Conservation (phyloP, 2,797 vertebrate species). For the Chromis chromis region DNA sequence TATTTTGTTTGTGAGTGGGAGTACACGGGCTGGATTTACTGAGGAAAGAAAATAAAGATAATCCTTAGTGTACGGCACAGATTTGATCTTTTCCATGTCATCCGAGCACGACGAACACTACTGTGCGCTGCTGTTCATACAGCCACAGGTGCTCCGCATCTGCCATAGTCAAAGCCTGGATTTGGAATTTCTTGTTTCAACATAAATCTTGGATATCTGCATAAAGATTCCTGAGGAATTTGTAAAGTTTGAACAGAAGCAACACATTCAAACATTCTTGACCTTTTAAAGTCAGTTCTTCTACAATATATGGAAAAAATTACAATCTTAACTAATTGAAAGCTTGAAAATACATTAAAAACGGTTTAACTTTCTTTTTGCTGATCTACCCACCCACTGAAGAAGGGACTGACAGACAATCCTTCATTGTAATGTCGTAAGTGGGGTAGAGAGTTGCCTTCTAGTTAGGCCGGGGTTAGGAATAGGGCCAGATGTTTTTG, state of each 20-base stretch:
- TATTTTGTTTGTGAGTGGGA: conserved; percentile 55
- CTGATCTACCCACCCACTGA: conserved; percentile 20
- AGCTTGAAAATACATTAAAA: conserved; percentile 63
- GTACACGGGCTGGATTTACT: conserved; percentile 58
- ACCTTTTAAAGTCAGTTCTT: conserved; percentile 44
- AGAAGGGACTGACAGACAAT: conserved; percentile 34
- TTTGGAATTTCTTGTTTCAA: conserved; percentile 41
- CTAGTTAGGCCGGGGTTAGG: conserved; percentile 2
- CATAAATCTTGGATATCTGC: conserved; percentile 46
- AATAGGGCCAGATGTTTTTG: conserved; percentile 40
- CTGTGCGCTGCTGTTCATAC: conserved; percentile 24
- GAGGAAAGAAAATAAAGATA: conserved; percentile 35
- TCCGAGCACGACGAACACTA: conserved; percentile 11
- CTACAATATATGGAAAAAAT: conserved; percentile 43
- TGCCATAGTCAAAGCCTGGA: conserved; percentile 30
- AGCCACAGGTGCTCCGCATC: conserved; percentile 34
- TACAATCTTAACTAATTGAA: conserved; percentile 57
- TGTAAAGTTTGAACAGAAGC: conserved; percentile 57
- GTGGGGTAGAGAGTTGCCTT: conserved; percentile 23
- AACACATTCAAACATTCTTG: conserved; percentile 58
- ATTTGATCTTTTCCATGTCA: conserved; percentile 22
- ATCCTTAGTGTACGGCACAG: conserved; percentile 38
- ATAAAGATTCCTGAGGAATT: conserved; percentile 79
- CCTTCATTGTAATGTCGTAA: conserved; percentile 19
- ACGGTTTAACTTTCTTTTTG: conserved; percentile 21